Evolutionary conservation across 2,113 vertebrate species (phyloP).

Genomic region (Burhinus bistriatus): DNA sequence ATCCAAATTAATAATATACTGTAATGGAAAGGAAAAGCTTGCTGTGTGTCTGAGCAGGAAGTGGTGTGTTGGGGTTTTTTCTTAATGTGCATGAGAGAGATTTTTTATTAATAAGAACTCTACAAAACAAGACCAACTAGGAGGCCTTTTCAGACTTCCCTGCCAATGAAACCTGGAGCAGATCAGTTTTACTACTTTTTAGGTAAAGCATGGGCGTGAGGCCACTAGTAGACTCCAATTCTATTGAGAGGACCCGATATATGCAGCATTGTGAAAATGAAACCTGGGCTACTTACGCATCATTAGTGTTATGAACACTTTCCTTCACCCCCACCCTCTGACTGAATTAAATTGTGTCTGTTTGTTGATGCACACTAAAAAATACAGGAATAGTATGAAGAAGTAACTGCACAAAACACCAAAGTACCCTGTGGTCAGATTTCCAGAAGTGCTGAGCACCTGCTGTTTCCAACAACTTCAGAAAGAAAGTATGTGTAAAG

Average conservation of each 20-base stretch:
- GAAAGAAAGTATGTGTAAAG: background rate
- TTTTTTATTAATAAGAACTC: background rate
- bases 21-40: constrained; percentile 36
- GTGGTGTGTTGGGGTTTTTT: background rate
- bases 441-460: background rate
- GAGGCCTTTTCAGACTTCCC: background rate
- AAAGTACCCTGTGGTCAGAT: background rate
- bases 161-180: background rate
- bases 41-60: background rate
- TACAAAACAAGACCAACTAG: background rate
- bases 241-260: background rate
- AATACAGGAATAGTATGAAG: background rate
- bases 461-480: background rate
- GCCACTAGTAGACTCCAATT: background rate
- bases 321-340: background rate
- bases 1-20: constrained; percentile 46
- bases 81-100: background rate
- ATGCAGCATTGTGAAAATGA: background rate
- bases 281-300: background rate
- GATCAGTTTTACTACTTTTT: background rate
- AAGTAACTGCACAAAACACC: background rate
- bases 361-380: background rate
- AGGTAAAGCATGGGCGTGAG: background rate
- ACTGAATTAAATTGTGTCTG: background rate
- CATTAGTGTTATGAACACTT: background rate